phyloP scores from a whole-genome alignment of 2,113 vertebrate species.

The Eleginops maclovinus region DNA sequence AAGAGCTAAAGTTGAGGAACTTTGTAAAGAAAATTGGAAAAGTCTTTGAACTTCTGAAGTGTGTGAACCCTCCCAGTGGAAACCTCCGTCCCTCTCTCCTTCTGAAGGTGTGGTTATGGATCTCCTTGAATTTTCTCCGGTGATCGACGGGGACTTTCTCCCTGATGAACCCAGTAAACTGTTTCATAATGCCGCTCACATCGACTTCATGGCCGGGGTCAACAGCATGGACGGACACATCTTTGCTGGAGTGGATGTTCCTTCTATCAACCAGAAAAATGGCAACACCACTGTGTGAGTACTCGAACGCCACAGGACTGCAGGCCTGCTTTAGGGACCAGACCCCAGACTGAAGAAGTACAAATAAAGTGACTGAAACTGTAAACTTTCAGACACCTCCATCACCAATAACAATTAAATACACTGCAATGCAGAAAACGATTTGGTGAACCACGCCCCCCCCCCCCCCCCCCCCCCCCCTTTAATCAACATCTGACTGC shows the following conservation, averaged over 20 bases:
- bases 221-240: constrained; percentile 90
- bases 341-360: neutral
- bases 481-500: too few species aligned
- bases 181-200: constrained; percentile 83
- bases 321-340: neutral
- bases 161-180: constrained; percentile 82
- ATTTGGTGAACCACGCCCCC: too few species aligned
- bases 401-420: too few species aligned
- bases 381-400: too few species aligned
- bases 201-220: constrained; percentile 86
- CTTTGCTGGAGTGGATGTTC: constrained; percentile 84
- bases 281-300: constrained; percentile 57
- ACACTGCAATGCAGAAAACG: too few species aligned
- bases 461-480: too few species aligned
- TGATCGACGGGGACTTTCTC: constrained; percentile 89
- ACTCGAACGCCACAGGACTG: neutral
- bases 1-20: too few species aligned
- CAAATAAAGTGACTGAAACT: neutral
- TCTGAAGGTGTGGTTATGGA: constrained; percentile 80
- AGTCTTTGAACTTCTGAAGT: too few species aligned
- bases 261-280: constrained; percentile 78
- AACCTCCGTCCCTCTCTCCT: neutral
- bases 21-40: too few species aligned
- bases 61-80: neutral
- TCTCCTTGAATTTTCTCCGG: constrained; percentile 81